Evolutionary conservation across 2,113 vertebrate species (phyloP).

Genomic region (Sus scrofa): T2T-Sscrofa CM000819.6:120318001-120318500

Average conservation of each 20-base stretch:
- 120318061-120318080: slow-evolving; percentile 67
- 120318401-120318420: slow-evolving; percentile 21
- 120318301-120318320: neutral
- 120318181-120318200: neutral
- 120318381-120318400: neutral
- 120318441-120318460: neutral
- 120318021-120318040: slow-evolving; percentile 41
- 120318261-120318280: neutral
- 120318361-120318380: neutral
- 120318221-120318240: slow-evolving; percentile 9
- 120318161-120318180: neutral
- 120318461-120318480: neutral
- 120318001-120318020: slow-evolving; percentile 27
- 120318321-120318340: neutral
- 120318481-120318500: neutral
- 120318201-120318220: neutral
- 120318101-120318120: neutral
- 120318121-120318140: slow-evolving; percentile 2
- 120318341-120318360: neutral
- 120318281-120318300: neutral
- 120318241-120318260: neutral
- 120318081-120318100: slow-evolving; percentile 63
- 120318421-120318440: slow-evolving; percentile 6
- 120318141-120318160: neutral
- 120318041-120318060: neutral